Percentiles rank a stretch among this genome's conserved stretches.
Conservation (phyloP, 2,888 invertebrate species). For the Drosophila fungiperda region DNA sequence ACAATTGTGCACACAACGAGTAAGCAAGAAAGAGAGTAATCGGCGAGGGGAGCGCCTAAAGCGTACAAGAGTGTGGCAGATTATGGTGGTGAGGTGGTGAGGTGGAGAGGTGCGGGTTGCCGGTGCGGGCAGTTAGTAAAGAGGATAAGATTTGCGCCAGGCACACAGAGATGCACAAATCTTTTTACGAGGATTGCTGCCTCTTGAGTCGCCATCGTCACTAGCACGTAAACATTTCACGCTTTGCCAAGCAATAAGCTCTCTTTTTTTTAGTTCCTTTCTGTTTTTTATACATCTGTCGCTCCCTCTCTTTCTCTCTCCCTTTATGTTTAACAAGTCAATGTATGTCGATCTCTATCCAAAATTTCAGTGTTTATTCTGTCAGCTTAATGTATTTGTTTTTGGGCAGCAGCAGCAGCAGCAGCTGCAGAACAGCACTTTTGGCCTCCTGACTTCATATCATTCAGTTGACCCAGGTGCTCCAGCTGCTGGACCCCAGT, state of each 20-base stretch:
- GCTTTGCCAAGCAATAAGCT: conserved; percentile 79
- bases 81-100: neutral
- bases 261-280: conserved; percentile 21
- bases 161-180: conserved; percentile 53
- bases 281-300: neutral
- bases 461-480: conserved; percentile 42
- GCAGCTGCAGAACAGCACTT: conserved; percentile 10
- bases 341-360: conserved; percentile 34
- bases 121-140: conserved; percentile 34
- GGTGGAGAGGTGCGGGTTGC: neutral
- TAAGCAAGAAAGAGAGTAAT: conserved; percentile 20
- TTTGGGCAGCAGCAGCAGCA: conserved; percentile 35
- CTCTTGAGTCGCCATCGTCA: conserved; percentile 73
- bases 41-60: neutral
- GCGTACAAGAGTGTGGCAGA: neutral
- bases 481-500: neutral
- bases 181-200: conserved; percentile 55
- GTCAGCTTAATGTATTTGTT: conserved; percentile 73
- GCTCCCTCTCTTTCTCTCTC: neutral
- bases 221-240: conserved; percentile 81
- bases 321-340: neutral
- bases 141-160: conserved; percentile 65
- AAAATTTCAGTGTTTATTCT: conserved; percentile 55
- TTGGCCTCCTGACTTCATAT: conserved; percentile 28
- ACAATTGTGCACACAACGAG: conserved; percentile 59